These are phyloP conservation scores for Oenanthe melanoleuca DNA, from an alignment of 2,113 vertebrate species.

Conservation along the genomic window DNA sequence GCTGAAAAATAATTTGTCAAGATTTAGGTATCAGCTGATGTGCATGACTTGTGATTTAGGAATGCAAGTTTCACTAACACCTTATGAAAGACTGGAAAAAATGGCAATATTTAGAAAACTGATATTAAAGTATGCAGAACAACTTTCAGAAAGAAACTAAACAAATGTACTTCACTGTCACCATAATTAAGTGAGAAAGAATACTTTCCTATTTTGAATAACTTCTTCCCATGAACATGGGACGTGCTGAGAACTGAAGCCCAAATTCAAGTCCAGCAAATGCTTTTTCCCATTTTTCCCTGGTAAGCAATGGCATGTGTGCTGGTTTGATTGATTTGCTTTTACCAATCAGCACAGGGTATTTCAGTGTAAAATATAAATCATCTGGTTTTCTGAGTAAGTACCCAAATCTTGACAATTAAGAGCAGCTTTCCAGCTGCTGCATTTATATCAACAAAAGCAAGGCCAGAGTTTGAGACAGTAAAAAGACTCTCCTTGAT, in stretches of 20 bases:
- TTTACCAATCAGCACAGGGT: background rate
- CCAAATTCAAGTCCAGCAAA: background rate
- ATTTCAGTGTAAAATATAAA: background rate
- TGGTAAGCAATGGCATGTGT: background rate
- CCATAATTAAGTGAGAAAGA: slow-evolving; percentile 14
- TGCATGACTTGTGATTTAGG: background rate
- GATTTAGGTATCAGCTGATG: background rate
- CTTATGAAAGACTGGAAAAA: background rate
- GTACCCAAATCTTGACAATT: background rate
- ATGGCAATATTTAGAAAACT: background rate
- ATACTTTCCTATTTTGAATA: background rate
- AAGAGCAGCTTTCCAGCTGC: background rate
- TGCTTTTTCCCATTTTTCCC: too few relatives aligned
- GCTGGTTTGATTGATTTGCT: background rate
- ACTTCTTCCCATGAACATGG: background rate
- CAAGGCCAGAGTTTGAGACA: background rate
- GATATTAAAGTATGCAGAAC: background rate
- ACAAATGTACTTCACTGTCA: background rate
- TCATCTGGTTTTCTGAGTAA: background rate
- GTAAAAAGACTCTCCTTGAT: background rate
- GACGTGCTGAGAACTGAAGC: background rate
- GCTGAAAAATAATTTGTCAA: background rate
- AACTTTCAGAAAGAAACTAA: slow-evolving; percentile 6
- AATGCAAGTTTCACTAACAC: background rate
- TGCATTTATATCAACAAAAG: background rate